phyloP scores from a whole-genome alignment of 2,113 vertebrate species.

The Limanda limanda region DNA sequence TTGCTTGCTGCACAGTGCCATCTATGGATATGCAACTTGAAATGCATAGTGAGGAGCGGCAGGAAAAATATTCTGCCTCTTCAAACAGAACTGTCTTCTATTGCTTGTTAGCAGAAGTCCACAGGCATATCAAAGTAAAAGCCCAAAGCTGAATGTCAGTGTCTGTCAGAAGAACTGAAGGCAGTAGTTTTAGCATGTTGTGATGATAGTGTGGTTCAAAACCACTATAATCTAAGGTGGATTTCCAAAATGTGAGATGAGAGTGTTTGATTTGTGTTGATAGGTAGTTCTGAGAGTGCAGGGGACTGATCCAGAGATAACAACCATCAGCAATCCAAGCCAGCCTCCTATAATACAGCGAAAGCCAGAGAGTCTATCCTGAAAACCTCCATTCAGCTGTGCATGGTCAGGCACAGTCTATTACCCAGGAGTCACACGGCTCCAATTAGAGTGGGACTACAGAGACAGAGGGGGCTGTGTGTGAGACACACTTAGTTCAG shows the following conservation, averaged over 20 bases:
- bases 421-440: conserved; percentile 69
- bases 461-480: conserved; percentile 57
- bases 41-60: conserved; percentile 56
- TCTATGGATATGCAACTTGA: conserved; percentile 77
- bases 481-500: conserved; percentile 57
- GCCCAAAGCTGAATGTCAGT: conserved; percentile 1
- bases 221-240: background rate
- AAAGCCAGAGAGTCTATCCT: conserved; percentile 38
- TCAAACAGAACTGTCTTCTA: background rate
- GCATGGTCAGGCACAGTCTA: conserved; percentile 66
- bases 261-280: conserved; percentile 25
- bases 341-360: conserved; percentile 41
- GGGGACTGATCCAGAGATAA: conserved; percentile 9
- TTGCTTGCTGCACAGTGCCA: conserved; percentile 80
- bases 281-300: conserved; percentile 11
- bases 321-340: conserved; percentile 22
- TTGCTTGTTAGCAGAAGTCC: conserved; percentile 2
- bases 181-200: background rate
- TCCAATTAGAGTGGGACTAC: conserved; percentile 58
- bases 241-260: conserved; percentile 18
- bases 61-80: background rate
- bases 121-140: background rate
- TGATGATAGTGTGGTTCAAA: background rate
- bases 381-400: conserved; percentile 62
- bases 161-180: conserved; percentile 10